These are phyloP conservation scores for Pycnonotus jocosus DNA, from an alignment of 2,113 vertebrate genomes.

Conservation along the genomic window DNA sequence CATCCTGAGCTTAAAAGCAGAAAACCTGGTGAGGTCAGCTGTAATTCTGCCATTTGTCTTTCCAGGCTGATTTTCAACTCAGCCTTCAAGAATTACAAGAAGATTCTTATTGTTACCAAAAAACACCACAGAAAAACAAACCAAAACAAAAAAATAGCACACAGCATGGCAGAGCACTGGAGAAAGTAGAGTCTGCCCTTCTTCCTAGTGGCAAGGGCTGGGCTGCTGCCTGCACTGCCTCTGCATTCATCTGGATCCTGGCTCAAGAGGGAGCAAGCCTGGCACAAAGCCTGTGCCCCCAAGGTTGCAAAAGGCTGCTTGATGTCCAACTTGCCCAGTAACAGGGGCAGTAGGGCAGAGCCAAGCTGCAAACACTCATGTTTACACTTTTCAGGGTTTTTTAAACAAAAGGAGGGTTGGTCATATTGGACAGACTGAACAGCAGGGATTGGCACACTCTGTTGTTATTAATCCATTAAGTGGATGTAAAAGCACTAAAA, in stretches of 20 bases:
- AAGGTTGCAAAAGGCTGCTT: not conserved
- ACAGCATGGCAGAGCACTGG: not conserved
- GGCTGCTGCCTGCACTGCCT: rapidly evolving
- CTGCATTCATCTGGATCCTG: not conserved
- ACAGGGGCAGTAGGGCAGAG: not conserved
- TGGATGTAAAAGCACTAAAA: not conserved
- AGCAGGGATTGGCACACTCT: not conserved
- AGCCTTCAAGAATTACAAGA: not conserved
- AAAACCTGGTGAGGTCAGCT: not conserved
- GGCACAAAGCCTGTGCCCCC: not conserved
- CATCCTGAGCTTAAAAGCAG: not conserved
- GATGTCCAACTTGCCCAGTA: no score
- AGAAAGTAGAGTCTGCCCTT: not conserved
- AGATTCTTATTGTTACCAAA: not conserved
- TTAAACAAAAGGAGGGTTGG: not conserved
- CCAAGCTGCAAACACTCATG: not conserved
- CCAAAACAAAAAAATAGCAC: not conserved
- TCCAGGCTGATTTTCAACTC: not conserved
- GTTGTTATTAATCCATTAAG: not conserved
- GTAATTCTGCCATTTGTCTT: not conserved
- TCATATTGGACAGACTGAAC: not conserved
- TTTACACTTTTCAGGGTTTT: not conserved
- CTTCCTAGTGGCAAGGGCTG: not conserved
- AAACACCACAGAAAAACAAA: not conserved
- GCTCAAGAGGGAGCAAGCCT: rapidly evolving